phyloP scores from a whole-genome alignment of 1,140 invertebrate genomes.

The Diuraphis noxia region DNA sequence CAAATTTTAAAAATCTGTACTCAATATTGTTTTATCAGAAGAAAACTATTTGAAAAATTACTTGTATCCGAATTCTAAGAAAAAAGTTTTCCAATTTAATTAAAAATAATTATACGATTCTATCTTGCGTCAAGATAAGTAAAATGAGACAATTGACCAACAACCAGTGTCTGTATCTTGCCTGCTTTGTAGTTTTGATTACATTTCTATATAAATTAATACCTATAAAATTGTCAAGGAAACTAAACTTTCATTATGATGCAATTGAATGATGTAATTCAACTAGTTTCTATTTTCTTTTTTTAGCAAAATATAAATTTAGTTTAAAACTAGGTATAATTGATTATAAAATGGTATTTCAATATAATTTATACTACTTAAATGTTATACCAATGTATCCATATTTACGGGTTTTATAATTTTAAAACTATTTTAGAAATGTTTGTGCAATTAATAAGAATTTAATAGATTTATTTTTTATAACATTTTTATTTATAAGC shows the following conservation, averaged over 20 bases:
- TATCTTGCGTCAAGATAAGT: not conserved
- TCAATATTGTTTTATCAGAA: not conserved
- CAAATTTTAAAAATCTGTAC: not conserved
- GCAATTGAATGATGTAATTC: not conserved
- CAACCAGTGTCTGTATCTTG: not conserved
- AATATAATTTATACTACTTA: not conserved
- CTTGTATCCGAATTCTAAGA: not conserved
- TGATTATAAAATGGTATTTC: not conserved
- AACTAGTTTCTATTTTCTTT: no score
- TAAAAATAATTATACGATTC: not conserved
- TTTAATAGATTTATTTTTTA: not conserved
- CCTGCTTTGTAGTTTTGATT: not conserved
- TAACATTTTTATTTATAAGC: no score
- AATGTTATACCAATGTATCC: not conserved
- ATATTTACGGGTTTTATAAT: not conserved
- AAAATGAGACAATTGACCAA: not conserved
- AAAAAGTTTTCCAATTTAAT: not conserved
- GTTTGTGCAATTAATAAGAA: not conserved
- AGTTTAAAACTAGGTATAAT: not conserved
- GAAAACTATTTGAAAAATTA: not conserved
- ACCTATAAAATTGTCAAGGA: not conserved
- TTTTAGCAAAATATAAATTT: not conserved
- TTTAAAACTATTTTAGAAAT: not conserved
- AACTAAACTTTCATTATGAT: not conserved
- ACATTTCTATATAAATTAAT: not conserved